phyloP scores from a whole-genome alignment of 2,888 invertebrate species.

The Yponomeuta plumbellus region DNA sequence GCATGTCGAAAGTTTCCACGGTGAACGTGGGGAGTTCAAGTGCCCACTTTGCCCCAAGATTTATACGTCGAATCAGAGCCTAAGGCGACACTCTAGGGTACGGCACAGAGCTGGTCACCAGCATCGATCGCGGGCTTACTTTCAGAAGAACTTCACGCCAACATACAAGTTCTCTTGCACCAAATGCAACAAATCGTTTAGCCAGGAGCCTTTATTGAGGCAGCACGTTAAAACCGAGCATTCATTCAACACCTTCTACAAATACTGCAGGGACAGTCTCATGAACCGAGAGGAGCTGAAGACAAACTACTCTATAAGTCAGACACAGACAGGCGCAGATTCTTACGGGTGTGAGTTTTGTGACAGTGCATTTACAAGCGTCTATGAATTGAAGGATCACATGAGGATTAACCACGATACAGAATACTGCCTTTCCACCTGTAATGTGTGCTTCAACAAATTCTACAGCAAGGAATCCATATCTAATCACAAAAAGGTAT shows the following conservation, averaged over 20 bases:
- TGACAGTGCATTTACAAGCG: slow-evolving; percentile 33
- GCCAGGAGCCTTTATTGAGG: slow-evolving; percentile 39
- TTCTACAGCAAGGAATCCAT: slow-evolving; percentile 51
- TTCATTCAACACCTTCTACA: slow-evolving; percentile 50
- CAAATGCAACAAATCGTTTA: slow-evolving; percentile 38
- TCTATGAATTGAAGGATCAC: slow-evolving; percentile 52
- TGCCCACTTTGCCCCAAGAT: slow-evolving; percentile 56
- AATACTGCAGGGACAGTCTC: slow-evolving; percentile 48
- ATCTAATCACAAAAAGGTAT: slow-evolving; percentile 43
- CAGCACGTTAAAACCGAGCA: slow-evolving; percentile 51
- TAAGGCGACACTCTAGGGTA: slow-evolving; percentile 41
- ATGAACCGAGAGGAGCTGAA: slow-evolving; percentile 28
- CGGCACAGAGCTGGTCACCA: slow-evolving; percentile 17
- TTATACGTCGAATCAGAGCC: slow-evolving; percentile 53
- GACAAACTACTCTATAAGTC: neutral
- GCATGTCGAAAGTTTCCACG: slow-evolving; percentile 52
- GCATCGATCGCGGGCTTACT: neutral
- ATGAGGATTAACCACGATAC: slow-evolving; percentile 45
- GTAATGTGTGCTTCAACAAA: slow-evolving; percentile 58
- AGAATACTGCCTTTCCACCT: slow-evolving; percentile 46
- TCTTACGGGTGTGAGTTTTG: slow-evolving; percentile 53
- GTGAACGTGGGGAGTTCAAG: slow-evolving; percentile 40
- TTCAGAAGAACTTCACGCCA: slow-evolving; percentile 34
- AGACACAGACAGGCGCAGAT: slow-evolving; percentile 14
- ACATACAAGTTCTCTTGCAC: slow-evolving; percentile 30